Evolutionary conservation across 2,113 vertebrate species (phyloP).

Genomic region (Hydrolagus affinis): DNA sequence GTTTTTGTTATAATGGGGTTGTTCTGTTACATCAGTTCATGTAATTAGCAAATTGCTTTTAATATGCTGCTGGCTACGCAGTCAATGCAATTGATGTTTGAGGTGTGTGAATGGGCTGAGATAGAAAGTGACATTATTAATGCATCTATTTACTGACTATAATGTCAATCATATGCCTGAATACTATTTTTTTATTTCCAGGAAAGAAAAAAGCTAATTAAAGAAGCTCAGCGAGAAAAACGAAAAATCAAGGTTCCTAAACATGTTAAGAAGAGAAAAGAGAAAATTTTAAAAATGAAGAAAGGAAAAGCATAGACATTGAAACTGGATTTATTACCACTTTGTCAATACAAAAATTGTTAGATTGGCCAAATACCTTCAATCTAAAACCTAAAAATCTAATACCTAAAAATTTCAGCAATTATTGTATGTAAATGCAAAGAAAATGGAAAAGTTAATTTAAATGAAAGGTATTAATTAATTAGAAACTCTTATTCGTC

Average conservation of each 20-base stretch:
- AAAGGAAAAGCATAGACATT: constrained; percentile 55
- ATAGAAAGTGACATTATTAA: neutral
- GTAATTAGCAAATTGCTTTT: neutral
- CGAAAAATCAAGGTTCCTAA: constrained; percentile 82
- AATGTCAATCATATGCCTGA: neutral
- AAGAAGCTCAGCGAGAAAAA: constrained; percentile 87
- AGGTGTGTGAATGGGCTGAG: neutral
- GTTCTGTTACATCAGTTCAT: neutral
- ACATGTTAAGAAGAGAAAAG: constrained; percentile 84
- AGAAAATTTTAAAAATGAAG: constrained; percentile 77
- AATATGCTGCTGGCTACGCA: neutral
- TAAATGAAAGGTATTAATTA: neutral
- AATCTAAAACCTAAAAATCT: neutral
- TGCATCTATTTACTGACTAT: neutral
- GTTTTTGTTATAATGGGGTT: too few species aligned
- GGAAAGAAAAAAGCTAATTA: constrained; percentile 80
- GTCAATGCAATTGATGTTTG: neutral
- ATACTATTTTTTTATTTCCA: constrained; percentile 43
- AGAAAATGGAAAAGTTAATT: neutral
- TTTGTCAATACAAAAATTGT: neutral
- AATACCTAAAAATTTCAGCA: neutral
- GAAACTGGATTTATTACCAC: neutral
- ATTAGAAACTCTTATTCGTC: too few species aligned
- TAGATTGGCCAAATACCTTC: neutral
- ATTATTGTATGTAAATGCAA: neutral